Base-by-base conservation (phyloP, 2,113 vertebrate species). In the Marcusenius ussheri region DNA sequence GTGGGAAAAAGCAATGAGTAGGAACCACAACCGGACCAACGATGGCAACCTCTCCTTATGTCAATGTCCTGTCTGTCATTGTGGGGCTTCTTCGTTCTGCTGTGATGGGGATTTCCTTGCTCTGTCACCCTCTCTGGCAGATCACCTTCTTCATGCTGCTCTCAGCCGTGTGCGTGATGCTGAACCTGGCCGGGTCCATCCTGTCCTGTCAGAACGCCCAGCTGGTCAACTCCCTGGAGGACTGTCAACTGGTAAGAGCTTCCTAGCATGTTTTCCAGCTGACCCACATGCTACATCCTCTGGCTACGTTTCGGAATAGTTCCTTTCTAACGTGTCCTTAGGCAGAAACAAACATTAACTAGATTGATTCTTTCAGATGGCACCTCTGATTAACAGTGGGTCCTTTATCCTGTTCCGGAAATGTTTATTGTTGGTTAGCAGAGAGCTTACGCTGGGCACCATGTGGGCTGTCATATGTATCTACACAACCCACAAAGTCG, bases 121-220 rank as follows among this genome's bases (percentile, higher is more conserved):
- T 39, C 85, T 53, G 15, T 53, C 49, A 5, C 21, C 51, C 49
- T 42, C 46, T 56, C 83, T 83, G 92, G 39, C 96, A 99, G 98
- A 98, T 99, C 91, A 99, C 98, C 49, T 99, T 99, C 95, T 99
- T 99, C 96, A 99, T 99, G 98, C 95, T 99, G 94, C 96, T 99
- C 88, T 99, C 98, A 3, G 98, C 98, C 0, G 98, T 99, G 93
- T 99, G 98, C 2, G 98, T 99, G 91, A 99, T 99, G 98, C 96
- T 99, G 92, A 99, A 99, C 94, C 94, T 99, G 95, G 98, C 98
- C 0, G 98, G 98, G 39, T 99, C 98, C 90, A 99, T 99, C 91
- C 97, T 99, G 49, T 99, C 98, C 92, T 99, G 98, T 93, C 98
- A 99, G 95, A 99, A 99, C 0, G 98, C 98, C 94, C 98, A 99